These are phyloP conservation scores for Zaprionus davidi DNA, from an alignment of 1,140 invertebrate species.

Conservation along the genomic window DNA sequence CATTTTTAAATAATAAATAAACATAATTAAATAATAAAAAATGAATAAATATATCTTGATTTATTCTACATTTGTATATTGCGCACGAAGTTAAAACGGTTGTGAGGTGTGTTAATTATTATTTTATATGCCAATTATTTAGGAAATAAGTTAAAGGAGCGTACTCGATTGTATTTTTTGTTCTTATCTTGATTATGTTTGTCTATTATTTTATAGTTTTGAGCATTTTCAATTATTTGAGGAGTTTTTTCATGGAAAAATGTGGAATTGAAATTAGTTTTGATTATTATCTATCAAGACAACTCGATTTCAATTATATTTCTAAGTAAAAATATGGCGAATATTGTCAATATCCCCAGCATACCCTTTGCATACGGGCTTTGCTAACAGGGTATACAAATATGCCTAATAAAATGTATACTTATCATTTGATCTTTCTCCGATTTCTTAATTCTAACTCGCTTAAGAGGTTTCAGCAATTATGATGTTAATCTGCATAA, in stretches of 20 bases:
- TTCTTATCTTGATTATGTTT: not conserved
- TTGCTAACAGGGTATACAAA: not conserved
- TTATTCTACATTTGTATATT: too few species aligned
- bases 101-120: too few species aligned
- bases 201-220: not conserved
- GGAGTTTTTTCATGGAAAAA: too few species aligned
- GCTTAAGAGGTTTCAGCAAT: not conserved
- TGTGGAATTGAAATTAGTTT: too few species aligned
- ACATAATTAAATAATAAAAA: not conserved
- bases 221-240: not conserved
- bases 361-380: not conserved
- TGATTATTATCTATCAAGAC: too few species aligned
- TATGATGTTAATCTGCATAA: constrained; percentile 2
- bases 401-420: not conserved
- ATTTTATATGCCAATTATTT: too few species aligned
- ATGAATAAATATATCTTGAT: not conserved
- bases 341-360: too few species aligned
- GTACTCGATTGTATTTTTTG: not conserved
- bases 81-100: too few species aligned
- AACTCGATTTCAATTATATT: not conserved
- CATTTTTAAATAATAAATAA: not conserved
- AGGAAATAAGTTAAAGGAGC: too few species aligned
- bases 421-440: not conserved
- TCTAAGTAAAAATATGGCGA: not conserved
- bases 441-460: not conserved